Evolutionary conservation across 2,888 invertebrate genomes (phyloP).

Genomic region (Plagodis dolabraria): DNA sequence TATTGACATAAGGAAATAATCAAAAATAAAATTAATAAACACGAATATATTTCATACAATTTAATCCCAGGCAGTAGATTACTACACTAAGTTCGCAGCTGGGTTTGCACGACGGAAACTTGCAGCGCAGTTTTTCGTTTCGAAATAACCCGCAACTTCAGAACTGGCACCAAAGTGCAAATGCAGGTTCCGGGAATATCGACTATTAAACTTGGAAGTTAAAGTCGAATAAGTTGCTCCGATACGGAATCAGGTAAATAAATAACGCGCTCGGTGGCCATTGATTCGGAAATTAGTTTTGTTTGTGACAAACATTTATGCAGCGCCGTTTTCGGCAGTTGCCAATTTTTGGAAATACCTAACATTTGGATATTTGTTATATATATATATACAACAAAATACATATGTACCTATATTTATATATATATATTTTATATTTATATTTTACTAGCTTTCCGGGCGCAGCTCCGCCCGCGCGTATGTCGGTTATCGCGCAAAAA

Average conservation of each 20-base stretch:
- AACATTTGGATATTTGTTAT: no score
- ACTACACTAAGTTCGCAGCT: conserved; percentile 20
- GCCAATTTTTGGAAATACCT: no score
- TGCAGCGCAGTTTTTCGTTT: conserved; percentile 27
- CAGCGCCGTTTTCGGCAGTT: not conserved
- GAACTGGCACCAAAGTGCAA: conserved; percentile 35
- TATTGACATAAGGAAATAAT: no score
- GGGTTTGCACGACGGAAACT: conserved; percentile 24
- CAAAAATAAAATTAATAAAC: no score
- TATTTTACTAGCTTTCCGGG: no score
- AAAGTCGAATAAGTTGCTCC: conserved; percentile 22
- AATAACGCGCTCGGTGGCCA: conserved; percentile 13
- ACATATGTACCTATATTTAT: no score
- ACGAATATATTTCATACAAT: no score
- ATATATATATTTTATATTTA: no score
- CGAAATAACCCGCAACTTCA: conserved; percentile 31
- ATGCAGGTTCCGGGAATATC: conserved; percentile 33
- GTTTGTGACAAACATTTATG: conserved; percentile 1
- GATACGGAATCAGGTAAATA: conserved; percentile 22
- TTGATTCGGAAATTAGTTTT: conserved; percentile 22
- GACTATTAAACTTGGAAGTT: conserved; percentile 30
- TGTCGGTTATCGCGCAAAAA: no score
- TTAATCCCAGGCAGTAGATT: conserved; percentile 7
- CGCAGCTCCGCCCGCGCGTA: no score
- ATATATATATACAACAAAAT: no score